These are phyloP conservation scores for Oreohelix idahoensis DNA, from an alignment of 1,140 invertebrate genomes.

Conservation along the genomic window DNA sequence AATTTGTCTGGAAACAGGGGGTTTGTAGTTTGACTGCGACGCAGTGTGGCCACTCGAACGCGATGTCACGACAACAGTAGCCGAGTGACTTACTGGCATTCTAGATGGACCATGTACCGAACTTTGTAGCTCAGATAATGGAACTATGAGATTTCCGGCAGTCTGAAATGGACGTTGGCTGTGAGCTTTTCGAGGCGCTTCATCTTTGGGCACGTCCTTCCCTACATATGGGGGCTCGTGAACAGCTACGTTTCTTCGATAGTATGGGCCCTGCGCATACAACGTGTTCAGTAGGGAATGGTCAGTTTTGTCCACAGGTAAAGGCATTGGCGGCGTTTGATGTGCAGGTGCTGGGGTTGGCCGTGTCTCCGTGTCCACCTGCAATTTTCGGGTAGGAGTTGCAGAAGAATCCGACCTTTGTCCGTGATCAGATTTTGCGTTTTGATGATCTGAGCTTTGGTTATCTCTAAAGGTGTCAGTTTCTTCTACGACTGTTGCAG, in stretches of 20 bases:
- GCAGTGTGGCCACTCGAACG: not conserved
- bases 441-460: not conserved
- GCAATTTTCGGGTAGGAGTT: not conserved
- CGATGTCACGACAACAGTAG: not conserved
- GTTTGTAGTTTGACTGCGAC: not conserved
- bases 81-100: not conserved
- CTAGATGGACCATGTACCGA: not conserved
- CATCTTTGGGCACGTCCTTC: not conserved
- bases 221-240: slow-evolving; percentile 31
- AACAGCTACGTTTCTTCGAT: slow-evolving; percentile 13
- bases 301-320: not conserved
- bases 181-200: slow-evolving; percentile 36
- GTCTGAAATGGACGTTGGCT: slow-evolving; percentile 45
- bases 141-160: slow-evolving; percentile 41
- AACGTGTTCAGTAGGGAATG: not conserved
- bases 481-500: not conserved
- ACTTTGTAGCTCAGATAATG: not conserved
- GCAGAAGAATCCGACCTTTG: not conserved
- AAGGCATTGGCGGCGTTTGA: not conserved
- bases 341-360: slow-evolving; percentile 23
- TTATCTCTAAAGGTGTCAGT: not conserved
- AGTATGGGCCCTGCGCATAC: slow-evolving; percentile 29
- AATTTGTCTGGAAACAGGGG: not conserved
- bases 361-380: not conserved
- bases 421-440: not conserved